Base-by-base conservation (phyloP, 2,797 vertebrate genomes). In the Syncerus caffer region DNA sequence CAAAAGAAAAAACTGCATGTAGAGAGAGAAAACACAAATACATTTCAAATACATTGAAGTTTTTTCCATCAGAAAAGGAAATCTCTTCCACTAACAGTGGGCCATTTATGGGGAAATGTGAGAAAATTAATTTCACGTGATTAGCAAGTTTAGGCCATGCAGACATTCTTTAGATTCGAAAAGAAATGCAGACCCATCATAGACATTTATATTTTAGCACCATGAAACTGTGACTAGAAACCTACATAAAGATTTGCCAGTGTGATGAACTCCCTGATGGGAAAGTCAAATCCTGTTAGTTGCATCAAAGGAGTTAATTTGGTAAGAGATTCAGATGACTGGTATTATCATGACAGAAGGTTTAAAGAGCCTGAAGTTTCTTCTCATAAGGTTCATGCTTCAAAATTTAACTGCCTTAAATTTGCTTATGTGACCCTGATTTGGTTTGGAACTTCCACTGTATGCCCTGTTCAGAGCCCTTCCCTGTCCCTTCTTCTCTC, bases 301-400 rank as follows among this genome's bases (percentile, higher is more conserved):
- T 4, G 1, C 51, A 96, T 27, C 47, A 97, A 98, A 95, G 90
- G 96, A 97, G 96, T 98, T 97, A 96, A 83, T 51, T 47, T 85
- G 45, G 89, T 91, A 94, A 94, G 50, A 93, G 0, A 93, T 57
- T 97, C 62, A 31, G 90, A 12, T 97, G 93, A 95, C 96, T 76
- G 76, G 29, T 31, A 45, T 85, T 71, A 96, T 90, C 90, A 83
- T 89, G 71, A 96, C 98, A 97, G 95, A 93, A 94, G 78, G 29
- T 96, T 71, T 95, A 97, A 95, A 95, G 82, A 93, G 57, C 79
- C 64, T 95, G 71, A 98, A 97, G 96, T 95, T 74, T 90, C 91
- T 96, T 97, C 57, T 58, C 1, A 0, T 1, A 13, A 60, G 27
- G 14, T 60, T 29, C 25, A 60, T 6, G 27, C 58, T 60, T 60